Evolutionary conservation across 2,797 vertebrate genomes (phyloP), one percentile per base, ranked within the genome.

Genomic region (Semaprochilodus insignis): DNA sequence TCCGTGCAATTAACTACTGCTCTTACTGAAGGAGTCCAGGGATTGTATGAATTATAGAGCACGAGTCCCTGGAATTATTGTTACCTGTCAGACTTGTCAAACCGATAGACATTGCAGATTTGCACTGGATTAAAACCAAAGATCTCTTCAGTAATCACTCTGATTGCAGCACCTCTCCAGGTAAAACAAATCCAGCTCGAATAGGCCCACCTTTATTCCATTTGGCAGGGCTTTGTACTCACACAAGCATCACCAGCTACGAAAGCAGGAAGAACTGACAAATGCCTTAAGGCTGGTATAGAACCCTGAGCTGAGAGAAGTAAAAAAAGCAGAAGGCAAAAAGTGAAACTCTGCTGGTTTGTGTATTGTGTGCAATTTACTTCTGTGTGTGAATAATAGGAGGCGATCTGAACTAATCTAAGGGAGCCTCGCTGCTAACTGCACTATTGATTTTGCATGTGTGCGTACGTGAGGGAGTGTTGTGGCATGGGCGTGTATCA

Each of bases 181-280:
- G 44, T 48, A 11, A 48, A 48, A 48, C 8, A 13, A 48, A 13
- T 48, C 44, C 44, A 13, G 8, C 44, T 11, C 1, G 44, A 48
- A 48, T 13, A 13, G 44, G 44, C 86, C 86, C 85, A 85, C 84
- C 85, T 91, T 89, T 87, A 88, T 85, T 85, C 89, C 81, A 83
- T 86, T 89, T 91, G 90, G 85, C 87, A 89, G 86, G 84, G 31
- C 16, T 10, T 48, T 69, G 74, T 74, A 36, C 80, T 62, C 74
- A 52, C 74, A 82, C 34, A 69, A 17, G 19, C 62, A 40, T 52
- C 34, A 31, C 65, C n/a, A 74, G 83, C 80, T 63, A 80, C 52
- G 40, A 31, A 74, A 83, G 78, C 85, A 73, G 65, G 51, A 85
- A 87, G 21, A 7, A 79, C 55, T 75, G 80, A 86, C 76, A 80